Evolutionary conservation across 2,113 vertebrate species (phyloP), one percentile per base, ranked within the genome.

Genomic region (Brienomyrus longianalis): DNA sequence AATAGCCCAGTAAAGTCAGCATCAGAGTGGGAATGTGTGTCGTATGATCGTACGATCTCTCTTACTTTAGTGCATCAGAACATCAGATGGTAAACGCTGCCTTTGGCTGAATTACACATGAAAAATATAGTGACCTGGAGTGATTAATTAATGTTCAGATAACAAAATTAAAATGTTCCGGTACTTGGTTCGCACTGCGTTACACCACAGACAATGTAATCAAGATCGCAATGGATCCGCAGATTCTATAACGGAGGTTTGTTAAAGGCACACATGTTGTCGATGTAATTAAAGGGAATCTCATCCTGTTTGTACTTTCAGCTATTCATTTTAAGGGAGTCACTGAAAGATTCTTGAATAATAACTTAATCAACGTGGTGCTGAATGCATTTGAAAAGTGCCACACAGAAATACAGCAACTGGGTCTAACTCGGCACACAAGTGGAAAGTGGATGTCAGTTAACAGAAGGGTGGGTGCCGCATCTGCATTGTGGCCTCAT

Each of bases 111-210:
- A 80, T 80, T 80, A 80, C 74, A 50, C 15, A 5, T 39, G 83
- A 50, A 50, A 27, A 11, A 85, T 85, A 85, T n/a, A 85, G 21
- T 47, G 47, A 85, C 83, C 83, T 39, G 23, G 43, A 85, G 83
- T 17, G 47, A 50, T 47, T 85, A 85, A 85, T 85, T 85, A 85
- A 85, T 50, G 83, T 85, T 85, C 83, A 45, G 47, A 85, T 85
- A 50, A 85, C 43, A 85, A 85, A 23, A 85, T 85, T 23, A 84
- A 84, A 45, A n/a, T 85, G 43, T 80, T 35, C 27, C 45, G 23
- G 83, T 48, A 43, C 83, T 45, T 84, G 83, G 45, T 23, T 48
- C 21, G 3, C 31, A 6, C 45, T 85, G 83, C 45, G n/a, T 23
- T 85, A 50, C 83, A 48, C 43, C 83, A 50, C 8, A 50, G 83